These are phyloP conservation scores for Pampus argenteus DNA, from an alignment of 2,797 vertebrate genomes.

Conservation along the genomic window DNA sequence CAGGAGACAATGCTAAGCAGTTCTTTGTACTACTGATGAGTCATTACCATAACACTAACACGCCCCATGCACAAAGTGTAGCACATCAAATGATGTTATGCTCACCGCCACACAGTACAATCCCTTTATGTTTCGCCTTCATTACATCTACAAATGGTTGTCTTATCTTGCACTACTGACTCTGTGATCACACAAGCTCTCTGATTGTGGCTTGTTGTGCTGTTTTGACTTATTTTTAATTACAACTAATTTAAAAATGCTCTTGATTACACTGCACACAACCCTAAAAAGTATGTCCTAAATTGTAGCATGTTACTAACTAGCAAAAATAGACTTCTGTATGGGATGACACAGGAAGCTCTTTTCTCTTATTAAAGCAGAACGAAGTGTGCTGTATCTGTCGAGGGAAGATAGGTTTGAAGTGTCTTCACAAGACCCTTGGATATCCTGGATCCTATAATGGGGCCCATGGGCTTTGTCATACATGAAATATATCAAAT, in stretches of 20 bases:
- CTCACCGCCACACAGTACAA: constrained; percentile 48
- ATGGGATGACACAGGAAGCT: constrained; percentile 16
- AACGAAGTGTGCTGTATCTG: constrained; percentile 39
- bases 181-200: constrained; percentile 46
- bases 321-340: constrained; percentile 34
- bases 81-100: constrained; percentile 61
- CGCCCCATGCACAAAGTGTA: constrained; percentile 27
- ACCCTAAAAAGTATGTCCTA: constrained; percentile 11
- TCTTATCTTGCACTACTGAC: constrained; percentile 44
- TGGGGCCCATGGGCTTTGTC: constrained; percentile 68
- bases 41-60: constrained; percentile 60
- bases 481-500: constrained; percentile 74
- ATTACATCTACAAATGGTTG: constrained; percentile 51
- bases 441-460: constrained; percentile 61
- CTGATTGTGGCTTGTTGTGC: constrained; percentile 43
- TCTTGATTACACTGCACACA: neutral
- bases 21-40: constrained; percentile 44
- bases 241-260: constrained; percentile 60
- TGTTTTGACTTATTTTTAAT: constrained; percentile 69
- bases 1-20: constrained; percentile 39
- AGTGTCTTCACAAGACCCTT: constrained; percentile 51
- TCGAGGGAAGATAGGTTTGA: constrained; percentile 55
- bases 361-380: constrained; percentile 59
- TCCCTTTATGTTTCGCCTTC: constrained; percentile 55
- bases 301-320: constrained; percentile 27